Evolutionary conservation across 2,797 vertebrate species (phyloP), one percentile per base, ranked within the genome.

Genomic region (Natrix natrix): DNA sequence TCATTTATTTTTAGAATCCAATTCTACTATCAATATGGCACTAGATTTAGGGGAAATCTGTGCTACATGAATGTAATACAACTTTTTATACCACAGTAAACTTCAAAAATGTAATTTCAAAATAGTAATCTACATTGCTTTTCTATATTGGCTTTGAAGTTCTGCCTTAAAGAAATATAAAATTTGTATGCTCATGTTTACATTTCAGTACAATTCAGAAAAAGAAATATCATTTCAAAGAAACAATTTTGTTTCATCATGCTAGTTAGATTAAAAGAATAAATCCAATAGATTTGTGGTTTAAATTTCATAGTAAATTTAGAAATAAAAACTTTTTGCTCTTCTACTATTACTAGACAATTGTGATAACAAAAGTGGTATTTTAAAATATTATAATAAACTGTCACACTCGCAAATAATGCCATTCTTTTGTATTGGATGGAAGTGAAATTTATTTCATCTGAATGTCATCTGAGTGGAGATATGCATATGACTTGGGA

Each of bases 191-290:
- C 56, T 57, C 37, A 14, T 60, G 2, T 86, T 86, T 60, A 86
- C 8, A 28, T 43, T 88, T 6, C 14, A 74, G 57, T 22, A 78
- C 54, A n/a, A 5, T 28, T 52, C 17, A 86, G 24, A 52, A 92
- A 83, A 83, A 48, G 8, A 86, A 91, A 28, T 20, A 0, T 60
- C 26, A 24, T 86, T 86, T 22, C 57, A 91, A 61, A 26, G 17
- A 28, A 89, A 12, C 43, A 26, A 16, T 98, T 99, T 98, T 83
- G 37, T 69, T 26, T 55, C 78, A 54, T n/a, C 55, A 59, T 89
- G 66, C 5, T 22, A 52, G 8, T 57, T 8, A 37, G 59, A 28
- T 26, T 74, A 13, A 88, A 78, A 88, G n/a, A 88, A 17, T 52
- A 92, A 89, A 32, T 74, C 32, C 10, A 20, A 22, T 59, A 26